Percentiles rank a stretch among this genome's conserved stretches.
Conservation (phyloP, 2,797 vertebrate species). For the Sus cebifrons region DNA sequence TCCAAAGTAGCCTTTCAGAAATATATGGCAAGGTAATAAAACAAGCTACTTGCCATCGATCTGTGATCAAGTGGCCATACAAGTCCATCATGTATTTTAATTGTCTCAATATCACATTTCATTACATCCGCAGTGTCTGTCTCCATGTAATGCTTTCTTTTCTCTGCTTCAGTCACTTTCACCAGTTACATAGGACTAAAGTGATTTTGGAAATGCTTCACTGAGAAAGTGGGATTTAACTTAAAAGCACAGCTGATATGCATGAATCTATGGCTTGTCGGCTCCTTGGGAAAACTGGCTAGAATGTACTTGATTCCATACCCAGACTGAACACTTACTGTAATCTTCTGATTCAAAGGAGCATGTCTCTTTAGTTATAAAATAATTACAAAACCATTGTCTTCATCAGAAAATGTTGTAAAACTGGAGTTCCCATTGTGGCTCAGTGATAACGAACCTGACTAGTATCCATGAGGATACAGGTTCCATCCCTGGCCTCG, state of each 20-base stretch:
- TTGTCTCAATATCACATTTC: neutral
- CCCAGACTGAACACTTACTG: neutral
- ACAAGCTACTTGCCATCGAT: conserved; percentile 14
- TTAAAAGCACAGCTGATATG: neutral
- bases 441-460: too few species aligned
- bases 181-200: neutral
- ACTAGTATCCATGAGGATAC: too few species aligned
- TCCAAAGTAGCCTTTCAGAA: conserved; percentile 64
- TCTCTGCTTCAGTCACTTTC: conserved; percentile 37
- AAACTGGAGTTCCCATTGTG: neutral
- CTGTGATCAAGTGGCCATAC: neutral
- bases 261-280: neutral
- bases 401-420: neutral
- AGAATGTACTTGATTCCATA: neutral
- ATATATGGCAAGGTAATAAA: conserved; percentile 66
- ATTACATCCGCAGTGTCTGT: conserved; percentile 40
- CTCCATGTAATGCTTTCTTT: conserved; percentile 4
- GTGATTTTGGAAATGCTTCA: conserved; percentile 49
- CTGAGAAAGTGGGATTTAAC: conserved; percentile 1
- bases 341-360: conserved; percentile 14
- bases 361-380: neutral
- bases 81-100: neutral
- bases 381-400: neutral
- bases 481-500: too few species aligned
- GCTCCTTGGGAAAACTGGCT: neutral